A percentile compares a stretch with the other conserved stretches of the same genome.
These are phyloP conservation scores for Camelus dromedarius DNA, from an alignment of 2,113 vertebrate genomes.

Conservation along the genomic window DNA sequence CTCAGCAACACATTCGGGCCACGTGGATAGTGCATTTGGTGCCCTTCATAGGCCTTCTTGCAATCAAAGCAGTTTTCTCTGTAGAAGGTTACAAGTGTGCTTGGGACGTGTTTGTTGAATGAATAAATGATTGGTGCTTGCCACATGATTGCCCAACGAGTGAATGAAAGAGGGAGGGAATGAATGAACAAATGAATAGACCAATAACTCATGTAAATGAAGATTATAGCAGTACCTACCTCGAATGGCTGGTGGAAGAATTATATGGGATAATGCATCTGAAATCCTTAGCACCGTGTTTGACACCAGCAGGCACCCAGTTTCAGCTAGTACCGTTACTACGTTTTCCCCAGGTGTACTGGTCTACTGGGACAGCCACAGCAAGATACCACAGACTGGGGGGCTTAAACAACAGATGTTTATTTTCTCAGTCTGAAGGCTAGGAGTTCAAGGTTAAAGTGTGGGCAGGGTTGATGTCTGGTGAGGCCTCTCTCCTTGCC, in stretches of 20 bases:
- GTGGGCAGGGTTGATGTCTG: background rate
- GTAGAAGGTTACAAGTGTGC: background rate
- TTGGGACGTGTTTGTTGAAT: background rate
- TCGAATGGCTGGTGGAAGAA: background rate
- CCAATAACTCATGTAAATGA: background rate
- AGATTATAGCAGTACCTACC: background rate
- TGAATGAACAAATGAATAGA: background rate
- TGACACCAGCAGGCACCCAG: fast-evolving
- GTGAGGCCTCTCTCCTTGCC: background rate
- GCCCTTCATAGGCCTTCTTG: background rate
- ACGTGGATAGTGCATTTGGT: background rate
- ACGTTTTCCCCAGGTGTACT: fast-evolving
- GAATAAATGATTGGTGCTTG: background rate
- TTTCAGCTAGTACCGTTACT: background rate
- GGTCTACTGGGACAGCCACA: background rate
- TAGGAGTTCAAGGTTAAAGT: background rate
- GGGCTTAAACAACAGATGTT: background rate
- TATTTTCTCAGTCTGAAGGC: background rate
- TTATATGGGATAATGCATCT: background rate
- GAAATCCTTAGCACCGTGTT: fast-evolving
- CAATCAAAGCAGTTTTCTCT: background rate
- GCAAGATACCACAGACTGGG: background rate
- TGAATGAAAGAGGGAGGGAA: background rate
- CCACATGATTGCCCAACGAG: background rate
- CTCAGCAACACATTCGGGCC: background rate